phyloP scores from a whole-genome alignment of 2,888 invertebrate species.

The Dendrolimus houi region DNA sequence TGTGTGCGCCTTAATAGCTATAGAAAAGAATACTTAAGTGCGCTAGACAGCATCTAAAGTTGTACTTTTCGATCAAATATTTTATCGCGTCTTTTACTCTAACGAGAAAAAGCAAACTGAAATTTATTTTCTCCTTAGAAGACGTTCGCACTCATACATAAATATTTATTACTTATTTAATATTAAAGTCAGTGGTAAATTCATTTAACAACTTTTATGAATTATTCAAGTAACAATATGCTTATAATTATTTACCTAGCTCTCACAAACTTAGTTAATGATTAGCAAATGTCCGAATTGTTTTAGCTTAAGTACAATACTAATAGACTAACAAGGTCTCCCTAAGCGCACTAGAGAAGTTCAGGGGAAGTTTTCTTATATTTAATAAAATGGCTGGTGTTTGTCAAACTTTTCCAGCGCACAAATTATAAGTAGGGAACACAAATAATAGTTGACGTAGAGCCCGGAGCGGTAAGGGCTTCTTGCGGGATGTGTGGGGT shows the following conservation, averaged over 20 bases:
- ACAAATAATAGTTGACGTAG: constrained; percentile 71
- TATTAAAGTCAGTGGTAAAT: constrained; percentile 52
- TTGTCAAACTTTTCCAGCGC: constrained; percentile 65
- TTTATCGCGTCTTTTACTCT: constrained; percentile 42
- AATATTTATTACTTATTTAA: constrained; percentile 59
- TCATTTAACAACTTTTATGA: constrained; percentile 49
- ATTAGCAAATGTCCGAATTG: constrained; percentile 34
- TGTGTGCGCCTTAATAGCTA: constrained; percentile 36
- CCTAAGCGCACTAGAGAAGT: constrained; percentile 52
- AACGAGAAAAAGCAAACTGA: constrained; percentile 59
- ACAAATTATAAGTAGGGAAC: constrained; percentile 70
- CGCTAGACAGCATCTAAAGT: constrained; percentile 39
- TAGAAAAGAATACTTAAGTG: constrained; percentile 30
- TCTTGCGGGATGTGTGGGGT: constrained; percentile 19
- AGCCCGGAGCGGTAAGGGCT: constrained; percentile 37
- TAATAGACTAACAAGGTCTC: constrained; percentile 55
- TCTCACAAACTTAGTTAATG: neutral
- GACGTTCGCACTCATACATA: constrained; percentile 41
- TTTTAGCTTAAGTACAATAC: constrained; percentile 29
- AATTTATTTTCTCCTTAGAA: constrained; percentile 51
- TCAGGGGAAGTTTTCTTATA: constrained; percentile 56
- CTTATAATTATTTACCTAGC: neutral
- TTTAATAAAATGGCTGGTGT: constrained; percentile 65
- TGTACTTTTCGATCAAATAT: constrained; percentile 49
- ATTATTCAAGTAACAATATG: constrained; percentile 27